phyloP scores from a whole-genome alignment of 2,113 vertebrate genomes.

The Tapirus terrestris region DNA sequence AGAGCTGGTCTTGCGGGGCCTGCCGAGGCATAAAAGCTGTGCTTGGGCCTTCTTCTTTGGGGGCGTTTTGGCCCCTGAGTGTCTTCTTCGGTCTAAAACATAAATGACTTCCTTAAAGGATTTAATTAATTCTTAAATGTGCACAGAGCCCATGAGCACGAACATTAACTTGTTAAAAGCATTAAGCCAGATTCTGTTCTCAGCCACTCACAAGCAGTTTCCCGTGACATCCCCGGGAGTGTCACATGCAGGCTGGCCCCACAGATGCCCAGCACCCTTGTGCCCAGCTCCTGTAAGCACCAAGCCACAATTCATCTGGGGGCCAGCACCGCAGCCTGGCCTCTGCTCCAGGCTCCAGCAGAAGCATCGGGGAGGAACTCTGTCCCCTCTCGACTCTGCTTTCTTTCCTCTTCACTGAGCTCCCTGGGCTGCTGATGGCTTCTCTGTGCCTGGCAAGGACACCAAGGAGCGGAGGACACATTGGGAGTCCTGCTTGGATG shows the following conservation, averaged over 20 bases:
- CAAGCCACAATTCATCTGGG: background rate
- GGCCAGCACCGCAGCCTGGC: background rate
- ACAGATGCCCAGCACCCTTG: background rate
- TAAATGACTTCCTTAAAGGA: slow-evolving; percentile 83
- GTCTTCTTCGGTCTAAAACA: slow-evolving; percentile 75
- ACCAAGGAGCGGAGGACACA: background rate
- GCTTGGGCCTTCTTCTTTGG: slow-evolving; percentile 55
- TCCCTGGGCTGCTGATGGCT: slow-evolving; percentile 7
- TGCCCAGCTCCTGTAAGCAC: background rate
- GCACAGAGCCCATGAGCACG: slow-evolving; percentile 74
- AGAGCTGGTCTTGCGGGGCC: background rate
- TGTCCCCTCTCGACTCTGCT: background rate
- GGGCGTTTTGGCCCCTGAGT: slow-evolving; percentile 61
- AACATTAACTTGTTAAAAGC: slow-evolving; percentile 77
- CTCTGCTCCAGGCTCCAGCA: background rate
- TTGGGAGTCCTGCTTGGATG: background rate
- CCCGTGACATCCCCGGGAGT: slow-evolving; percentile 46
- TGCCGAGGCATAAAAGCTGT: background rate
- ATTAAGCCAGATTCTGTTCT: slow-evolving; percentile 72
- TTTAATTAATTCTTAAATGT: slow-evolving; percentile 80
- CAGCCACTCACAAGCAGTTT: slow-evolving; percentile 50
- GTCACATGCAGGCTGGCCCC: background rate
- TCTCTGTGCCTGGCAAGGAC: slow-evolving; percentile 53
- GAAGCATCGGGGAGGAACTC: background rate
- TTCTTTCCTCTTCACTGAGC: slow-evolving; percentile 59